These are phyloP conservation scores for Patiria miniata DNA, from an alignment of 35 echinoderm and acorn worm species.

Conservation along the genomic window DNA sequence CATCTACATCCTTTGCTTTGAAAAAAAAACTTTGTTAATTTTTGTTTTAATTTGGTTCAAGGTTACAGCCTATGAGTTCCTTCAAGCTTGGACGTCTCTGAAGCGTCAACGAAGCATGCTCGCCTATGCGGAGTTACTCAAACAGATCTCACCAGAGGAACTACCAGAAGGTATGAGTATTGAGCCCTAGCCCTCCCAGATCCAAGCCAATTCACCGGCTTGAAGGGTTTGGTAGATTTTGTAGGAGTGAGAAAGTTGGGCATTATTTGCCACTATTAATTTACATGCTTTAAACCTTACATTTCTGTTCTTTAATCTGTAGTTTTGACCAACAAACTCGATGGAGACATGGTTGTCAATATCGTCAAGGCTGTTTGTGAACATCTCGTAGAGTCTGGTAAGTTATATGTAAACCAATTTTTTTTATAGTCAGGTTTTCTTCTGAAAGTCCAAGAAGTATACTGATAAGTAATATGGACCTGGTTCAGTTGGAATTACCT, in stretches of 20 bases:
- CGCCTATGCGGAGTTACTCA: constrained; percentile 64
- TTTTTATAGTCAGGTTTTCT: background rate
- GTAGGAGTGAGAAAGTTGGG: background rate
- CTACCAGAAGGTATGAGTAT: constrained; percentile 57
- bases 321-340: constrained; percentile 89
- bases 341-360: constrained; percentile 71
- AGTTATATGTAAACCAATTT: background rate
- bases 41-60: background rate
- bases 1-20: too few species aligned
- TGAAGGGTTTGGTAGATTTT: too few species aligned
- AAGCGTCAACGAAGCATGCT: constrained; percentile 49
- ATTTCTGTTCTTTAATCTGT: background rate
- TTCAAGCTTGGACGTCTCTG: constrained; percentile 88
- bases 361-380: constrained; percentile 63
- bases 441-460: background rate
- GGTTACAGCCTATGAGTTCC: constrained; percentile 89
- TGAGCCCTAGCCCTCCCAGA: too few species aligned
- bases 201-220: background rate
- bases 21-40: too few species aligned
- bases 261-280: too few species aligned
- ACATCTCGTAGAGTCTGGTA: constrained; percentile 68
- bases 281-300: too few species aligned
- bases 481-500: background rate
- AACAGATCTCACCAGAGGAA: constrained; percentile 65
- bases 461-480: background rate